phyloP scores from a whole-genome alignment of 53 echinoderm and acorn worm genomes.

The Luidia sarsii region DNA sequence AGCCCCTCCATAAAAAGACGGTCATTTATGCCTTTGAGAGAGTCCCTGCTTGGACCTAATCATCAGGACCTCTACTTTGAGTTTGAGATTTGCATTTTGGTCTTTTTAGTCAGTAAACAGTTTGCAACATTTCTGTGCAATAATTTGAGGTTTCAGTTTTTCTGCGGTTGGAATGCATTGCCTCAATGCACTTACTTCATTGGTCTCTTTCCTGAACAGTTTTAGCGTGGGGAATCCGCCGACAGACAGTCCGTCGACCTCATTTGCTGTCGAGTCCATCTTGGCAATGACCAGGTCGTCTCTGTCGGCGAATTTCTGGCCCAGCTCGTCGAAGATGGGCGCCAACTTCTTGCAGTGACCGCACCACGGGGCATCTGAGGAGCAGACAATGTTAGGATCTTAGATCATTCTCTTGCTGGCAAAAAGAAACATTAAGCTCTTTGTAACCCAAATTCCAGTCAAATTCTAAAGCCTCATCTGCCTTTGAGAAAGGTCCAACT shows the following conservation, averaged over 20 bases:
- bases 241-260: conserved; percentile 81
- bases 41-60: too few species aligned
- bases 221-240: conserved; percentile 96
- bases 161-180: too few species aligned
- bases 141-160: too few species aligned
- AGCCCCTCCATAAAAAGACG: too few species aligned
- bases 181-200: conserved; percentile 99
- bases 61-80: too few species aligned
- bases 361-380: conserved; percentile 98
- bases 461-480: too few species aligned
- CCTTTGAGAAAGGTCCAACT: too few species aligned
- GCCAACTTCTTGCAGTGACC: conserved; percentile 97
- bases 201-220: conserved; percentile 83
- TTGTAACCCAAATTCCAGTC: not conserved
- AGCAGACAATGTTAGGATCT: not conserved
- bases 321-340: conserved; percentile 90
- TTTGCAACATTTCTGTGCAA: too few species aligned
- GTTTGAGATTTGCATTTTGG: too few species aligned
- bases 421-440: not conserved
- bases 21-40: too few species aligned
- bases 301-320: conserved; percentile 71
- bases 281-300: conserved; percentile 91
- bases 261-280: conserved; percentile 95
- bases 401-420: too few species aligned
- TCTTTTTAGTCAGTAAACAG: too few species aligned